Evolutionary conservation across 2,113 vertebrate species (phyloP), one percentile per base, ranked within the genome.

Genomic region (Seriola rivoliana): DNA sequence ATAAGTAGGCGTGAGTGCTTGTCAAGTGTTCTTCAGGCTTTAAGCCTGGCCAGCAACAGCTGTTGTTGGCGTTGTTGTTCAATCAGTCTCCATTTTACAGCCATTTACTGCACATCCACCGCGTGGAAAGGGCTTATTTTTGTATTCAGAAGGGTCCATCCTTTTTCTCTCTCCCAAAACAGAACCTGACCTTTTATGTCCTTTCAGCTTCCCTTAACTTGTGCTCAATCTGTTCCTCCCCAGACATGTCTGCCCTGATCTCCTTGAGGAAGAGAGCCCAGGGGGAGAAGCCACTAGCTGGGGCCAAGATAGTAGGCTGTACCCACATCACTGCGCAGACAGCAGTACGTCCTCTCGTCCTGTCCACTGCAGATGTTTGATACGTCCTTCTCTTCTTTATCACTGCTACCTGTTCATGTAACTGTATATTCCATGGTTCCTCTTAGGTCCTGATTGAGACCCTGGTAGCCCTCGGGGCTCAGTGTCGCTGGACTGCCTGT

Each of bases 281-380:
- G 92, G 98, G 98, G 42, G 98, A 99, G 94, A 99, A 99, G 76
- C 98, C 98, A 55, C 95, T 99, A 82, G 97, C 98, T 38, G 98
- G 98, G 92, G 97, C 98, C 21, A 99, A 98, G 94, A 98, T 99
- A 23, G 97, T 99, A 25, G 98, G 98, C 87, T 99, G 98, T 34
- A 99, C 98, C 73, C 98, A 99, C 91, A 99, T 99, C 90, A 99
- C 98, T 16, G 98, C 98, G 65, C 98, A 99, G 95, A 99, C 97
- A 3, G 98, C 97, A 2, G 98, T 99, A 95, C 81, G 97, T 93
- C 65, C 65, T 11, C 58, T 52, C 66, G 4, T 68, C 38, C 25
- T 0, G 40, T 71, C 72, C 6, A 3, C 57, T 58, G 58, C 52
- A 48, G 1, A 54, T 48, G 36, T 34, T 48, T 25, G 11, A 79